Percentiles rank a stretch among this genome's conserved stretches.
phyloP scores from a whole-genome alignment of 2,888 invertebrate genomes.

The Lumbricus terrestris region DNA sequence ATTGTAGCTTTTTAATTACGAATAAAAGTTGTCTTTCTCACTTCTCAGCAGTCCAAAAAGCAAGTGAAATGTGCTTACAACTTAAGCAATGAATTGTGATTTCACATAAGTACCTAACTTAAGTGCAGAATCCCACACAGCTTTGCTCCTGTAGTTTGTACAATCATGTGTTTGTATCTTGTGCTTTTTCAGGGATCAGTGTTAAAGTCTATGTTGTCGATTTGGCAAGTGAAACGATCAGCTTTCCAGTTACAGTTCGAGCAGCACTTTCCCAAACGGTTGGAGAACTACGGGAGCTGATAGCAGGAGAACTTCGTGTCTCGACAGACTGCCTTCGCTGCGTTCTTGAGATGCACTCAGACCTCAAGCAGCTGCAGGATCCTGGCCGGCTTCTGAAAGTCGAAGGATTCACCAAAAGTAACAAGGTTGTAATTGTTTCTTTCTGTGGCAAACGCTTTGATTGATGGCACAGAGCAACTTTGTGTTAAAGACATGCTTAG shows the following conservation, averaged over 20 bases:
- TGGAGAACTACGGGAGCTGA: not conserved
- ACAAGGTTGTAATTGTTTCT: not conserved
- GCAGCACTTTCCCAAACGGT: constrained; percentile 20
- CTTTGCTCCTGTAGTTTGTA: constrained; percentile 22
- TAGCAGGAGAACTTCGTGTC: constrained; percentile 9
- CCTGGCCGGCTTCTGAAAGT: not conserved
- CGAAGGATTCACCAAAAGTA: constrained; percentile 11
- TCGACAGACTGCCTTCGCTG: not conserved
- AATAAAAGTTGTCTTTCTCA: not conserved
- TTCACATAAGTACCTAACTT: no score
- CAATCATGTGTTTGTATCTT: constrained; percentile 5
- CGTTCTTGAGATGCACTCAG: not conserved
- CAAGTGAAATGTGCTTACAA: no score
- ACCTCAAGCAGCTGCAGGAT: not conserved
- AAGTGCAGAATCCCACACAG: no score
- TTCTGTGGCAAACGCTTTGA: not conserved
- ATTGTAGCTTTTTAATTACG: not conserved
- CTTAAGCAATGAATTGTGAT: no score
- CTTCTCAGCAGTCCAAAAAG: not conserved
- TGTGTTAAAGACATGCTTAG: not conserved
- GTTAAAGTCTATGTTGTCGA: constrained; percentile 23
- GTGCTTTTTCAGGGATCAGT: not conserved
- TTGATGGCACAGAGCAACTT: no score
- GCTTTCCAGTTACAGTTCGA: constrained; percentile 5
- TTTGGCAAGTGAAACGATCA: constrained; percentile 9